phyloP scores from a whole-genome alignment of 2,113 vertebrate species.

The Myotis lucifugus region DNA sequence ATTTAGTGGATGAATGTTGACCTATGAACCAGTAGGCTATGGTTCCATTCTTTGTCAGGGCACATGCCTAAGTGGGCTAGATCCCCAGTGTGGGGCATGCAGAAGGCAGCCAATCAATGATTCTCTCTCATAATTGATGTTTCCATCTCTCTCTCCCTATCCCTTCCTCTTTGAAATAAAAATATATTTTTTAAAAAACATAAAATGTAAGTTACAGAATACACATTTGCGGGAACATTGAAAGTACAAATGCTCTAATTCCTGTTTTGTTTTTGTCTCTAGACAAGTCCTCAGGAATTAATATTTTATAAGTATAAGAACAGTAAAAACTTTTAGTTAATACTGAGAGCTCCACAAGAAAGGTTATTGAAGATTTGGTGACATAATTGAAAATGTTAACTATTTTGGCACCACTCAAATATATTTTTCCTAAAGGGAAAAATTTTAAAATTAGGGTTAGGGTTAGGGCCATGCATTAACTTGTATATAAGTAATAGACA shows the following conservation, averaged over 20 bases:
- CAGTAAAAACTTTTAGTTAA: not conserved
- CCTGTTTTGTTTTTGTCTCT: not conserved
- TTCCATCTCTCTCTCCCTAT: no score
- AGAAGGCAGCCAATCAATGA: no score
- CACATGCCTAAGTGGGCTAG: no score
- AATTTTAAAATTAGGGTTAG: not conserved
- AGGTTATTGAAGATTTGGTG: not conserved
- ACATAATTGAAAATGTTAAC: not conserved
- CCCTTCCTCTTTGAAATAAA: no score
- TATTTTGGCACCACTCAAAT: not conserved
- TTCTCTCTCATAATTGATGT: no score
- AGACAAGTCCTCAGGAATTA: not conserved
- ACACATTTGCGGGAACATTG: not conserved
- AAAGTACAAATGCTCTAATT: not conserved
- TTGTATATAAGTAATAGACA: not conserved
- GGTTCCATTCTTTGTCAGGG: no score
- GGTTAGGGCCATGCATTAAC: not conserved
- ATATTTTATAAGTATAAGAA: not conserved
- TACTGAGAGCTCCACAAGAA: not conserved
- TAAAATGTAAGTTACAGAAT: not conserved
- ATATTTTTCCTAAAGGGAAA: not conserved
- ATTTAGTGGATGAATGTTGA: no score
- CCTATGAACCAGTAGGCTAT: no score
- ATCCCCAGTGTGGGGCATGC: no score
- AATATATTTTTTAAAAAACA: no score